Evolutionary conservation across 2,113 vertebrate species (phyloP).

Genomic region (Ceyx cyanopectus): DNA sequence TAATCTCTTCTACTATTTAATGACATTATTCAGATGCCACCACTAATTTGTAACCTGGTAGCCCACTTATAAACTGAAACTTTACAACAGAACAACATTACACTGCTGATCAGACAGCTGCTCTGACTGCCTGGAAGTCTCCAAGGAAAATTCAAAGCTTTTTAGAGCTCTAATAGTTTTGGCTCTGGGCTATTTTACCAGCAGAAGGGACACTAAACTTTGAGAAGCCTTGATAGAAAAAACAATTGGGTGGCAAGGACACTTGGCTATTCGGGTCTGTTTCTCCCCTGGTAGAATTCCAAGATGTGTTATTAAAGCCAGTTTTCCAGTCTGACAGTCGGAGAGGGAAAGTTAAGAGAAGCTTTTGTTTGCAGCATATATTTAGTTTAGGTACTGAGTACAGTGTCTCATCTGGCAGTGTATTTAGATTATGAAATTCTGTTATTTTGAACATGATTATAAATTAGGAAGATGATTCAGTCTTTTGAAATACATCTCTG

Average conservation of each 20-base stretch:
- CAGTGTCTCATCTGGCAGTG: conserved; percentile 2
- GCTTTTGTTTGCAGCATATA: not conserved
- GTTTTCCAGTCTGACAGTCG: conserved; percentile 2
- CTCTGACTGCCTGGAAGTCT: not conserved
- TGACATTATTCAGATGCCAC: not conserved
- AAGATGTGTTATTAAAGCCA: not conserved
- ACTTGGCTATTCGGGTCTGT: conserved; percentile 5
- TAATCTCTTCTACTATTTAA: not conserved
- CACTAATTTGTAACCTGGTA: conserved; percentile 12
- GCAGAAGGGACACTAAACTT: not conserved
- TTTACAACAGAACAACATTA: not conserved
- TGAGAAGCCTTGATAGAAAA: not conserved
- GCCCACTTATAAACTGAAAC: not conserved
- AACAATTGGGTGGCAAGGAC: not conserved
- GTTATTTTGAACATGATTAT: not conserved
- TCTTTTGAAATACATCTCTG: not conserved
- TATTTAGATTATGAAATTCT: not conserved
- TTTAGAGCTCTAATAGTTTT: conserved; percentile 50
- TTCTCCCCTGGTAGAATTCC: not conserved
- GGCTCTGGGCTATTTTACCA: conserved; percentile 19
- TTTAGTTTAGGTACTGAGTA: not conserved
- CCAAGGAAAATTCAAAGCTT: conserved; percentile 37
- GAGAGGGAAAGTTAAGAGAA: not conserved
- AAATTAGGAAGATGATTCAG: not conserved
- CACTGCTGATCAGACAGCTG: conserved; percentile 29